A percentile compares a stretch with the other conserved stretches of the same genome.
Evolutionary conservation across 2,113 vertebrate species (phyloP).

Genomic region (Canis aureus): DNA sequence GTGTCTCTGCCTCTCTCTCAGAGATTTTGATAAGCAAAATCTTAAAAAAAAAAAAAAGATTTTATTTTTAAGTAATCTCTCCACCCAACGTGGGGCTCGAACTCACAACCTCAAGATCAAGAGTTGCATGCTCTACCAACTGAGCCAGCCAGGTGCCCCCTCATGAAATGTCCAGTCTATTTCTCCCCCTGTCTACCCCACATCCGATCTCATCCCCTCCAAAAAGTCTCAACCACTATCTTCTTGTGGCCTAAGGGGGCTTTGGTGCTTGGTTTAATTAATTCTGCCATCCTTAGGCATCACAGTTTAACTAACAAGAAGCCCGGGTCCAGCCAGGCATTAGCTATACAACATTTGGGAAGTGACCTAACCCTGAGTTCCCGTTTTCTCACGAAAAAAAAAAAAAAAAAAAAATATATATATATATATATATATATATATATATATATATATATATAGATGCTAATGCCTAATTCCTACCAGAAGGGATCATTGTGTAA

Average conservation of each 20-base stretch:
- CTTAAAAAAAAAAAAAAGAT: not conserved
- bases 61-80: not conserved
- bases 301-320: not conserved
- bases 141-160: not conserved
- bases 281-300: not conserved
- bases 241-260: not conserved
- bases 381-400: not conserved
- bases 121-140: not conserved
- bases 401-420: not conserved
- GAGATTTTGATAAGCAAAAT: too few species aligned
- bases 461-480: not conserved
- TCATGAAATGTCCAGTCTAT: not conserved
- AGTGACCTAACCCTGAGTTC: not conserved
- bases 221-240: not conserved
- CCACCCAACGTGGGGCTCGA: not conserved
- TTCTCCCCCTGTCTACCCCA: not conserved
- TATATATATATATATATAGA: not conserved
- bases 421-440: too few species aligned
- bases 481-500: not conserved
- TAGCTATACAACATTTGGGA: not conserved
- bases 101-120: not conserved
- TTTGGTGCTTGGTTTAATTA: not conserved
- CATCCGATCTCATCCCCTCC: not conserved
- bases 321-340: not conserved
- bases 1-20: too few species aligned